A percentile compares a stretch with the other conserved stretches of the same genome.
These are phyloP conservation scores for Zootermopsis nevadensis DNA, from an alignment of 2,888 invertebrate species.

Conservation along the genomic window DNA sequence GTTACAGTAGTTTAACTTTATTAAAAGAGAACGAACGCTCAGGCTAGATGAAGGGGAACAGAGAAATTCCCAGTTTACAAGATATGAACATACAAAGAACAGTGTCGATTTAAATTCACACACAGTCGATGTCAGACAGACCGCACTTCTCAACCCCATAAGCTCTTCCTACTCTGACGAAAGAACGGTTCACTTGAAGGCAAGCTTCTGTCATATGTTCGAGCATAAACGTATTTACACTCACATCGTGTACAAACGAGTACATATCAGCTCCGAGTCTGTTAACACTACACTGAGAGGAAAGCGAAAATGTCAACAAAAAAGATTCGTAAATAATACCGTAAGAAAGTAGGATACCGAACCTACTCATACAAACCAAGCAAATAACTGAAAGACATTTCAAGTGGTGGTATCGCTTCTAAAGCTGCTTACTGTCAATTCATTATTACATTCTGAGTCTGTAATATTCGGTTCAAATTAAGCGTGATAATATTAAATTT, in stretches of 20 bases:
- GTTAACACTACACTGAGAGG: too few species aligned
- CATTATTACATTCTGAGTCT: too few species aligned
- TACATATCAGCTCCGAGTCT: too few species aligned
- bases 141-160: neutral
- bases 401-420: too few species aligned
- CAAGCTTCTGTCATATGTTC: neutral
- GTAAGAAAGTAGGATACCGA: too few species aligned
- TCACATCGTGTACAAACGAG: neutral
- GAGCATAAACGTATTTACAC: neutral
- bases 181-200: neutral
- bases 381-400: too few species aligned
- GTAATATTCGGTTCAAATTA: too few species aligned
- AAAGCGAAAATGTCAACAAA: too few species aligned
- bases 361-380: too few species aligned
- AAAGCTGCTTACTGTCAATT: too few species aligned
- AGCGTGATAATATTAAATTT: too few species aligned
- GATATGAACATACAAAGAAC: constrained; percentile 26
- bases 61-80: constrained; percentile 16
- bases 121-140: neutral
- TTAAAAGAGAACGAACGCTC: constrained; percentile 27
- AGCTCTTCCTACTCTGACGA: neutral
- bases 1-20: constrained; percentile 29
- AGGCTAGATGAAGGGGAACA: constrained; percentile 35
- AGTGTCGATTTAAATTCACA: neutral
- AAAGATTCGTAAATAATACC: too few species aligned